Evolutionary conservation across 1,140 invertebrate species (phyloP).

Genomic region (Brachionus paranguensis): DNA sequence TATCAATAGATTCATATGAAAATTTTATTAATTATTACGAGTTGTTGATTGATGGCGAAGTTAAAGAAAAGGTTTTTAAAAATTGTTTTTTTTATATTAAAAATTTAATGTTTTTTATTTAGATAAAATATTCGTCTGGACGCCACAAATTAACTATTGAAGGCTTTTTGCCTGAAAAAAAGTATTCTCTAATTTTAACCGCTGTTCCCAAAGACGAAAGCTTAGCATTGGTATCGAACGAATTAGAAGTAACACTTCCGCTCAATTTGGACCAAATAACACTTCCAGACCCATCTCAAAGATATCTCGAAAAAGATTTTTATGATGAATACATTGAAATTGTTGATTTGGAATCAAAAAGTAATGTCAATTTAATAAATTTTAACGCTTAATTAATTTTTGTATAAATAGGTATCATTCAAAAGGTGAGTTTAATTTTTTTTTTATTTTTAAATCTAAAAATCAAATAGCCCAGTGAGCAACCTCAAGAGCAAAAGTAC

Average conservation of each 20-base stretch:
- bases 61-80: slow-evolving; percentile 47
- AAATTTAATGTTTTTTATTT: background rate
- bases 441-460: background rate
- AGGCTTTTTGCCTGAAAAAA: slow-evolving; percentile 47
- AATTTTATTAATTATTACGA: slow-evolving; percentile 49
- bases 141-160: slow-evolving; percentile 53
- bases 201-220: slow-evolving; percentile 44
- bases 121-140: slow-evolving; percentile 48
- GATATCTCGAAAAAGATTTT: slow-evolving; percentile 49
- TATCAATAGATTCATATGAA: slow-evolving; percentile 47
- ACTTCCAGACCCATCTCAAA: slow-evolving; percentile 45
- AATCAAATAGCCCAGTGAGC: background rate
- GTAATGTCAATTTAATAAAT: background rate
- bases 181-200: slow-evolving; percentile 50
- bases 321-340: slow-evolving; percentile 52
- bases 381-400: no score
- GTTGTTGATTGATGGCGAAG: slow-evolving; percentile 50
- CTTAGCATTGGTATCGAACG: slow-evolving; percentile 49
- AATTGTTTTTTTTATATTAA: slow-evolving; percentile 43
- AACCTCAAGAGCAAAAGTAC: background rate
- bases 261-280: slow-evolving; percentile 46
- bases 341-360: slow-evolving; percentile 48
- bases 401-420: background rate
- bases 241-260: slow-evolving; percentile 50
- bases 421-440: background rate